phyloP scores from a whole-genome alignment of 92 coral and sea anemone genomes.

The Epizoanthus rinbou region DNA sequence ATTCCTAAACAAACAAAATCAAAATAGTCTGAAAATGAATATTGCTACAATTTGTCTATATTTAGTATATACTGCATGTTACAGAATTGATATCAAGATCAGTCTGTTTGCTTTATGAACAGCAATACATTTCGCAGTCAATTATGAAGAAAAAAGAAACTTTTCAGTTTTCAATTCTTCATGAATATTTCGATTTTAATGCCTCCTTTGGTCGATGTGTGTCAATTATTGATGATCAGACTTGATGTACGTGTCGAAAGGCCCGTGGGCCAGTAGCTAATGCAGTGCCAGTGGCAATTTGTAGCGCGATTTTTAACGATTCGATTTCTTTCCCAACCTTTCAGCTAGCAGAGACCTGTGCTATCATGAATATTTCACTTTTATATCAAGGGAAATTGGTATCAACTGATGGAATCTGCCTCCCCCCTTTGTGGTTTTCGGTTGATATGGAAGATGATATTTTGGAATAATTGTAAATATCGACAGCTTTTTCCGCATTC shows the following conservation, averaged over 20 bases:
- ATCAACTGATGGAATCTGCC: too few relatives aligned
- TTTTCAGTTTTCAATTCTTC: neutral
- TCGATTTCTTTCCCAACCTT: neutral
- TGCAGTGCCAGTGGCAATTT: neutral
- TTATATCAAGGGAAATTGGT: too few relatives aligned
- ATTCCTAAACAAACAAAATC: neutral
- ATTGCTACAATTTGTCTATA: neutral
- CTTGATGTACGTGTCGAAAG: neutral
- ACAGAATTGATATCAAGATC: neutral
- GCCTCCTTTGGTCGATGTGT: conserved; percentile 11
- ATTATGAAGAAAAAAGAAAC: neutral
- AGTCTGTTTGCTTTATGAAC: neutral
- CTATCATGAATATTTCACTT: too few relatives aligned
- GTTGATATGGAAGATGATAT: too few relatives aligned
- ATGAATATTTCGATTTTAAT: neutral
- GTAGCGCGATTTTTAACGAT: neutral
- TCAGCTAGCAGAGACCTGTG: too few relatives aligned
- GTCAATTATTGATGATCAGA: neutral
- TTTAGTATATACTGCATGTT: too few relatives aligned
- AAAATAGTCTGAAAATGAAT: neutral
- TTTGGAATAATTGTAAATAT: too few relatives aligned
- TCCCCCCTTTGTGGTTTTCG: too few relatives aligned
- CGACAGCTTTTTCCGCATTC: too few relatives aligned
- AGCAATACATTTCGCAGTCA: neutral
- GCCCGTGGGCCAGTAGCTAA: neutral